Percentiles rank a stretch among this genome's conserved stretches.
These are phyloP conservation scores for Drosophila orena DNA, from an alignment of 1,140 invertebrate genomes.

Conservation along the genomic window DNA sequence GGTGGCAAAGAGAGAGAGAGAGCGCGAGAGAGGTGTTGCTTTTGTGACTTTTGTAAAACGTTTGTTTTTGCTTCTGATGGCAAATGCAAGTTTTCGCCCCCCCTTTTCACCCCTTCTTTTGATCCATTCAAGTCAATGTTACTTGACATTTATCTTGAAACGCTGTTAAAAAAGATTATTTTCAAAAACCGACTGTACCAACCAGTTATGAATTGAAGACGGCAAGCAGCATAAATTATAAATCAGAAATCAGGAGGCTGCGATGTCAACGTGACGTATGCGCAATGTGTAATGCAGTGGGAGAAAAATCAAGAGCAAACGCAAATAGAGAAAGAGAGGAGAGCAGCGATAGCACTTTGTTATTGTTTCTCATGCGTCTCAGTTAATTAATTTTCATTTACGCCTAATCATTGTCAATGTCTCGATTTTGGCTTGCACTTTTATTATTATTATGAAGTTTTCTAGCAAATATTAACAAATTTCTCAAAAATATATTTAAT, in stretches of 20 bases:
- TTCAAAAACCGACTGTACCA: no score
- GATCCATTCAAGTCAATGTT: not conserved
- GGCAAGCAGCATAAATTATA: not conserved
- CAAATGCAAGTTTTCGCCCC: not conserved
- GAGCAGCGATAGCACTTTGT: constrained; percentile 9
- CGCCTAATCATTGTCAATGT: constrained; percentile 59
- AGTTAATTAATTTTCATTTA: constrained; percentile 61
- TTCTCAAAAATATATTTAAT: not conserved
- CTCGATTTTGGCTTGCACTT: not conserved
- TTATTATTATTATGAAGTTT: no score
- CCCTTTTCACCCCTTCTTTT: not conserved
- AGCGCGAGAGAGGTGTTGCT: constrained; percentile 10
- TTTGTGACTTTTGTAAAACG: constrained; percentile 12
- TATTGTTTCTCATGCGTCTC: constrained; percentile 11
- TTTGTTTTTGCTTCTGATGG: constrained; percentile 35
- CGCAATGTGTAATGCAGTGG: constrained; percentile 34
- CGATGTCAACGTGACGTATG: constrained; percentile 63
- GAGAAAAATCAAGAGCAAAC: not conserved
- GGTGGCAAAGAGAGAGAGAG: not conserved
- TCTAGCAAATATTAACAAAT: no score
- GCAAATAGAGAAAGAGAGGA: not conserved
- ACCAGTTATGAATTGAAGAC: no score
- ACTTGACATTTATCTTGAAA: no score
- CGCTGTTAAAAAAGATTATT: no score
- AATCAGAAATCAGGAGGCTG: not conserved